Base-by-base conservation (phyloP, 2,888 invertebrate species). In the Hydriomena furcata region DNA sequence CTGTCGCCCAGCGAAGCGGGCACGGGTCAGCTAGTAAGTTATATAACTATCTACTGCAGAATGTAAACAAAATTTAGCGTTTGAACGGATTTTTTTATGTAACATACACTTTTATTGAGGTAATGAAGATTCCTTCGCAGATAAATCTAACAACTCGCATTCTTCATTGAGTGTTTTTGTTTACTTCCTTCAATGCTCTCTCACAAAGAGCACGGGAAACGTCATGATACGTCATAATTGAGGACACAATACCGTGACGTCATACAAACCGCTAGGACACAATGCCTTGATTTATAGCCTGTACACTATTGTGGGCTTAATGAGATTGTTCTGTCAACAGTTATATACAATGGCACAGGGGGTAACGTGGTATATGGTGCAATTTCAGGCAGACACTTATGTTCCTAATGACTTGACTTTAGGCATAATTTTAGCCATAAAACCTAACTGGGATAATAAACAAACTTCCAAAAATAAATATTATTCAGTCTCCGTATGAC, bases 291-390 rank as follows among this genome's bases (percentile, higher is more conserved):
- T 84, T 84, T 81, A 86, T 82, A 60, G 74, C 71, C 61, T 63
- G 68, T 71, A 72, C 73, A 72, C 73, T 63, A 79, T 75, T 85
- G 84, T 84, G 76, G 66, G 69, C 69, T 71, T 83, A 85, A 83
- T 83, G 81, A 83, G 81, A 81, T 82, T 76, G 79, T 75, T 68
- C 73, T 76, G 84, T 81, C 79, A 81, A 75, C 81, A 76, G 70
- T 66, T 17, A 37, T 42, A 32, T 30, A 51, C 41, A 44, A 56
- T 43, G 10, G 38, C 17, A 31, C 10, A 35, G 35, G 24, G n/a
- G 24, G 27, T 34, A 31, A 31, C 13, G 13, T 37, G n/a, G n/a
- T 38, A 12, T 24, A 27, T 35, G 30, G 27, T 28, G 36, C 10
- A 8, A 41, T 40, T 44, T 30, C 20, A 7, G 4, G 13, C 10